A percentile compares a stretch with the other conserved stretches of the same genome.
phyloP scores from a whole-genome alignment of 2,797 vertebrate species.

The Chrysocyon brachyurus region DNA sequence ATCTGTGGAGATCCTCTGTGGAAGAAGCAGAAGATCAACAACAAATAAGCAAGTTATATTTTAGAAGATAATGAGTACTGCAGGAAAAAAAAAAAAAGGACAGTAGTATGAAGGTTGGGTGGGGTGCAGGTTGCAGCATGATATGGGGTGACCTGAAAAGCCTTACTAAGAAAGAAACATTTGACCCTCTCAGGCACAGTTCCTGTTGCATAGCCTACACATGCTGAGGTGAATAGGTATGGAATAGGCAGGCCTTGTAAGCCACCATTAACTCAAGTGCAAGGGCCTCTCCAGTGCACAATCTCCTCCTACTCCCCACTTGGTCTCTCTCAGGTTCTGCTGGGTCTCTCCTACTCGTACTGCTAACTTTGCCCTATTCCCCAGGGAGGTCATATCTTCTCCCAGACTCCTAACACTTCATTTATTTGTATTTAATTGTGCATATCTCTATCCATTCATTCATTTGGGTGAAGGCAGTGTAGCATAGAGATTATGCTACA shows the following conservation, averaged over 20 bases:
- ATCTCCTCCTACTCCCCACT: background rate
- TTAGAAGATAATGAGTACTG: background rate
- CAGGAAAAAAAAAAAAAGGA: background rate
- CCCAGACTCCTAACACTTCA: background rate
- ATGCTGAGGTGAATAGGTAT: background rate
- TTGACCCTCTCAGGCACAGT: background rate
- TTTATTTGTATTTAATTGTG: background rate
- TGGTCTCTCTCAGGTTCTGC: background rate
- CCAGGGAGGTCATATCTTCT: background rate
- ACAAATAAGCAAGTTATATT: background rate
- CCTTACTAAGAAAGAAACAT: background rate
- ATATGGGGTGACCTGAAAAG: background rate
- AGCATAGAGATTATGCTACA: background rate
- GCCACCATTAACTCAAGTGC: background rate
- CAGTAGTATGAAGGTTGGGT: background rate
- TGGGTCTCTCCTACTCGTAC: background rate
- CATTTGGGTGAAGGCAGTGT: background rate
- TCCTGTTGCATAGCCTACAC: background rate
- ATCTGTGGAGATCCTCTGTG: background rate
- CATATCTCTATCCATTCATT: background rate
- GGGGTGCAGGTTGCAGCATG: background rate
- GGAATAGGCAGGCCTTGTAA: background rate
- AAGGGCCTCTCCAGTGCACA: background rate
- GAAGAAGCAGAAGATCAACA: constrained; percentile 18
- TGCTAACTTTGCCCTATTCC: background rate